These are phyloP conservation scores for Cyprinella venusta DNA, from an alignment of 2,797 vertebrate species.

Conservation along the genomic window DNA sequence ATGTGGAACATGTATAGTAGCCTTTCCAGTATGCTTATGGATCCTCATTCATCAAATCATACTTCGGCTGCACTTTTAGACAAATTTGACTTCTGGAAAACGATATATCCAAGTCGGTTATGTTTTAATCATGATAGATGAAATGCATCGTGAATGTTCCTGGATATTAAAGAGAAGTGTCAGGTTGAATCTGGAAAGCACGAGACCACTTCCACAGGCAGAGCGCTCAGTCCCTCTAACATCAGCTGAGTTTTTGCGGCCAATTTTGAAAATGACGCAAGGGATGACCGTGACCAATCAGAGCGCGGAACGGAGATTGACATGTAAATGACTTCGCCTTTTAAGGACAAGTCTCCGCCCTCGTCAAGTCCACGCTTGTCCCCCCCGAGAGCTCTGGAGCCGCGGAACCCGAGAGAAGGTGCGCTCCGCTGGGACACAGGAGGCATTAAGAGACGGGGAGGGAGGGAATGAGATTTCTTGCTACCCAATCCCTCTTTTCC, in stretches of 20 bases:
- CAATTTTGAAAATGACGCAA: constrained; percentile 70
- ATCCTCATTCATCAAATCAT: neutral
- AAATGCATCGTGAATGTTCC: neutral
- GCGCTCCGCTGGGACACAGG: constrained; percentile 79
- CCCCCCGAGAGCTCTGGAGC: constrained; percentile 72
- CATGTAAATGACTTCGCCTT: constrained; percentile 70
- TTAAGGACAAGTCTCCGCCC: constrained; percentile 72
- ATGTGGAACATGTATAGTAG: neutral
- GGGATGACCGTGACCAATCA: constrained; percentile 65
- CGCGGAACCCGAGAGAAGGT: constrained; percentile 78
- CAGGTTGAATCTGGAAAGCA: constrained; percentile 4
- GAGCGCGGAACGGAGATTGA: constrained; percentile 46
- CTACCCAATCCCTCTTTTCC: constrained; percentile 81
- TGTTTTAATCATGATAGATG: neutral
- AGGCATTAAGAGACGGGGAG: constrained; percentile 79
- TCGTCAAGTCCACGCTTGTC: constrained; percentile 64
- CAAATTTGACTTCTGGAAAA: neutral
- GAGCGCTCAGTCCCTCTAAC: constrained; percentile 19
- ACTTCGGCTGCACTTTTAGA: neutral
- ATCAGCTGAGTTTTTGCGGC: constrained; percentile 62
- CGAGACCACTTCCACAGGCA: neutral
- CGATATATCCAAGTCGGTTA: neutral
- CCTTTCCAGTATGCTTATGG: neutral
- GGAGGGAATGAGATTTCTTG: constrained; percentile 75
- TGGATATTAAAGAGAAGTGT: neutral